Conservation (phyloP, 2,113 vertebrate genomes). For the Cyprinodon brontotheroides region DNA sequence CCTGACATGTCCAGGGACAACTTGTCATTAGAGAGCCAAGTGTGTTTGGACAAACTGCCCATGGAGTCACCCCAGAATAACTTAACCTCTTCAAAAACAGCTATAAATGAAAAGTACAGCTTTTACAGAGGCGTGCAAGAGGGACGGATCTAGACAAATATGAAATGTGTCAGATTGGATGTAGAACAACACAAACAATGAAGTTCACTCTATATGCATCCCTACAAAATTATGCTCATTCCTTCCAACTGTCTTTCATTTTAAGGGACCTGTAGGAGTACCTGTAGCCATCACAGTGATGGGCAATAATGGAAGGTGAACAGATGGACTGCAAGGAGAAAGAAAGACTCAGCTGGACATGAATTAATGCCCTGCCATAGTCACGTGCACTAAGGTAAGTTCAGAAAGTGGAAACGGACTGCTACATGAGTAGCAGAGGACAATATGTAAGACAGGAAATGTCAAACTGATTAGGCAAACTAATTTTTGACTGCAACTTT, state of each 20-base stretch:
- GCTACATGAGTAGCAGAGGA: neutral
- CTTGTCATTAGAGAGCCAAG: conserved; percentile 58
- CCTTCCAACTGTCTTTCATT: neutral
- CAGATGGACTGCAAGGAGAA: conserved; percentile 39
- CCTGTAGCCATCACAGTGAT: neutral
- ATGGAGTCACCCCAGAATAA: conserved; percentile 27
- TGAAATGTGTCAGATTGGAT: neutral
- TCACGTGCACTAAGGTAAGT: conserved; percentile 14
- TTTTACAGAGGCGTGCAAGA: conserved; percentile 20
- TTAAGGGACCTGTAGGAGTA: neutral
- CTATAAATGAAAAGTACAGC: conserved; percentile 28
- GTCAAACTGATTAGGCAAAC: conserved; percentile 18
- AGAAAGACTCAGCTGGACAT: conserved; percentile 42
- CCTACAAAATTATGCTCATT: neutral
- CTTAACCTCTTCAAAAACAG: neutral
- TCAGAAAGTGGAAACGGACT: neutral
- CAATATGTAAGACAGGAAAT: conserved; percentile 40
- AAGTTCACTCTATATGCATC: neutral
- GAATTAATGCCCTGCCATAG: conserved; percentile 52
- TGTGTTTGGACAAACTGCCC: conserved; percentile 51
- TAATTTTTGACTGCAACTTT: neutral
- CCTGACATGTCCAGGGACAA: conserved; percentile 56
- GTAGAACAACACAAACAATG: conserved; percentile 8
- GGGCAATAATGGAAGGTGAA: neutral
- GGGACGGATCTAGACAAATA: neutral